Evolutionary conservation across 2,797 vertebrate species (phyloP), one percentile per base, ranked within the genome.

Genomic region (Chrysolophus pictus): DNA sequence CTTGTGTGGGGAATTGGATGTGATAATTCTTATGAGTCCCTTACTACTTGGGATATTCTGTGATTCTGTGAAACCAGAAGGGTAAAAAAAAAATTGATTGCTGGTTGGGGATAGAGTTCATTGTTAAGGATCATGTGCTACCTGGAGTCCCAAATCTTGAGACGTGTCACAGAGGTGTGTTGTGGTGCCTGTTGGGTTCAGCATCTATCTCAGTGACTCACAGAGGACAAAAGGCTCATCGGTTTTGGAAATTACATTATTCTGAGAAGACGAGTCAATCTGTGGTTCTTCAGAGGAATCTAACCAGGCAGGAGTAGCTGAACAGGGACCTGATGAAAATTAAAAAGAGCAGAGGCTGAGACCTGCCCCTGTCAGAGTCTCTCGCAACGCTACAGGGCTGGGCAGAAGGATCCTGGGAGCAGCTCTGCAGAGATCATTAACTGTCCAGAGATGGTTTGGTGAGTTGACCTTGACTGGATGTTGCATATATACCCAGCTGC

Each of bases 241-340:
- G 37, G 28, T 60, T 74, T 60, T 60, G 63, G 28, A 31, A 33
- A 60, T 14, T 12, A 60, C 12, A 49, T 28, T 6, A 3, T 37
- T 14, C 2, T 22, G 44, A 4, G 22, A 4, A 23, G 15, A 56
- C 9, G 5, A 47, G 41, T 44, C 1, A 3, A 14, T 62, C 4
- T 13, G 10, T 46, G 81, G 70, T 18, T 49, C 9, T 75, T 80
- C 37, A 53, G 67, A 46, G 44, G 33, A 35, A 60, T 31, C 22
- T 60, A 37, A 60, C 5, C 33, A 35, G 58, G 23, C 58, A 37
- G 23, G 23, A 17, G 33, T 24, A 58, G 18, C 33, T 53, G 59
- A 88, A 37, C 22, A 39, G 28, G 8, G 21, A 35, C 23, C 63
- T 65, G 39, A 37, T 67, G 24, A 51, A 70, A 70, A 49, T 70